These are phyloP conservation scores for Meiosimyza decipiens DNA, from an alignment of 2,888 invertebrate species.

Conservation along the genomic window DNA sequence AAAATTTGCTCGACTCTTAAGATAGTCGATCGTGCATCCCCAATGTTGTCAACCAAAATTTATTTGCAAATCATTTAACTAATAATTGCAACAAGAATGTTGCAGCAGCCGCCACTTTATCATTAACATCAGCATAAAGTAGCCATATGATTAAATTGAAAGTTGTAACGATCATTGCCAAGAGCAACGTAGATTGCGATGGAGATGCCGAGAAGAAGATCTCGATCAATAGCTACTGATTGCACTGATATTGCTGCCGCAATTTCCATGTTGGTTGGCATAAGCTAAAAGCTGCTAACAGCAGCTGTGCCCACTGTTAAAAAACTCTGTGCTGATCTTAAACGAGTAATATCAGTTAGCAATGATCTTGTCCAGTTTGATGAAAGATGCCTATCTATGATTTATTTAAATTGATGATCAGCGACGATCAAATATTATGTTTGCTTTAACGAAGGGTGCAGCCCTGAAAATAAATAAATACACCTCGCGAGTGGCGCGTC, in stretches of 20 bases:
- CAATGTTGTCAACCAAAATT: constrained; percentile 24
- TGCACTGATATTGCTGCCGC: constrained; percentile 10
- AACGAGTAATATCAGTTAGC: constrained; percentile 20
- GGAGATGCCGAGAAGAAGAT: neutral
- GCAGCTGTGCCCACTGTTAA: neutral
- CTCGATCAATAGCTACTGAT: constrained; percentile 16
- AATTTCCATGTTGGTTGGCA: neutral
- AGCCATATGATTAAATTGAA: constrained; percentile 10
- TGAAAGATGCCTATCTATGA: constrained; percentile 36
- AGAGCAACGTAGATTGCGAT: constrained; percentile 26
- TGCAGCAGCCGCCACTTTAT: neutral
- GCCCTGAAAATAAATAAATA: neutral
- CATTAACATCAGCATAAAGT: neutral
- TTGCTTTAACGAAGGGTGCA: neutral
- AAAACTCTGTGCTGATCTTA: neutral
- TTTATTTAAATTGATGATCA: constrained; percentile 32
- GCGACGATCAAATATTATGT: constrained; percentile 24
- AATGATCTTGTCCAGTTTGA: constrained; percentile 18
- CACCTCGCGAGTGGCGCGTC: too few species aligned
- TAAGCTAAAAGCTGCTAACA: neutral
- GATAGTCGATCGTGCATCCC: too few species aligned
- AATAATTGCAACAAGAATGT: neutral
- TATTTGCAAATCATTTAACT: constrained; percentile 3
- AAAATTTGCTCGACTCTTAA: too few species aligned
- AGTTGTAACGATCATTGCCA: constrained; percentile 22